phyloP scores from a whole-genome alignment of 1,140 invertebrate genomes.

The Cydia fagiglandana region DNA sequence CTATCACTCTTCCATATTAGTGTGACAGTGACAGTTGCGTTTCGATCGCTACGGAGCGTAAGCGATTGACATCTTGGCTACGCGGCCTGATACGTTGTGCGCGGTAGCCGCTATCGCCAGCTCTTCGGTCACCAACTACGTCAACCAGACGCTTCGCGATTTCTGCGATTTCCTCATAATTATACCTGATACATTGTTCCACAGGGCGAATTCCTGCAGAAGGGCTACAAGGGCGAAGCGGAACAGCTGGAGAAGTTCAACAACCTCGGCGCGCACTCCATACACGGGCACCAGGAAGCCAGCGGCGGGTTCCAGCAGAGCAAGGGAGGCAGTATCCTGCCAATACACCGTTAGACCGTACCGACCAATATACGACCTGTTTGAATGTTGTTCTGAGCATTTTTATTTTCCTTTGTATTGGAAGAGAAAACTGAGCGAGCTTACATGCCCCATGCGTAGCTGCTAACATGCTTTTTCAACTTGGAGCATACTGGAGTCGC shows the following conservation, averaged over 20 bases:
- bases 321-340: conserved; percentile 67
- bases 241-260: conserved; percentile 79
- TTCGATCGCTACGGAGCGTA: no score
- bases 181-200: conserved; percentile 18
- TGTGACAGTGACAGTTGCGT: no score
- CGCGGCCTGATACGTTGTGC: no score
- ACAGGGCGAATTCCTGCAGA: conserved; percentile 79
- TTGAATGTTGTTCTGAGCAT: background rate
- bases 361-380: conserved; percentile 20
- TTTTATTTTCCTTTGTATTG: conserved; percentile 9
- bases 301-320: conserved; percentile 75
- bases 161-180: no score
- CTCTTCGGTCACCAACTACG: no score
- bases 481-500: no score
- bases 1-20: no score
- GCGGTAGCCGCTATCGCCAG: no score
- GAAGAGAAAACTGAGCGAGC: background rate
- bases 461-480: no score
- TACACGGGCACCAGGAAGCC: conserved; percentile 80
- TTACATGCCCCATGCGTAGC: no score
- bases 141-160: no score
- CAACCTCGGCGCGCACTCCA: conserved; percentile 79
- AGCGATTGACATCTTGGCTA: no score
- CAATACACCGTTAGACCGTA: conserved; percentile 52
- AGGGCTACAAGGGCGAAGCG: conserved; percentile 78